Evolutionary conservation across 2,888 invertebrate genomes (phyloP), one percentile per base, ranked within the genome.

Genomic region (Eudasyphora cyanicolor): DNA sequence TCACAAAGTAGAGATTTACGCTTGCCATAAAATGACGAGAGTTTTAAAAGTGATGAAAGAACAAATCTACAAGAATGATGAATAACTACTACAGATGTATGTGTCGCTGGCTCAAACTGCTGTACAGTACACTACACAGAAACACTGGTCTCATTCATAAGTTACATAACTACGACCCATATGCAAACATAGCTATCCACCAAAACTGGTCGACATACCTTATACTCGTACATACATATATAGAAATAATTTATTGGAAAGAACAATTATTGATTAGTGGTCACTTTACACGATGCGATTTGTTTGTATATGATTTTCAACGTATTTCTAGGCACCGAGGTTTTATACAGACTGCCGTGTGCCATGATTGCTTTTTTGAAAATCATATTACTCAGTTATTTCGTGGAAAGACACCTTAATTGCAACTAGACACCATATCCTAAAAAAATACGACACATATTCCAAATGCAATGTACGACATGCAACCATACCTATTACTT

Each of bases 1-100:
- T 94, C 94, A 0, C 94, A 94, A 87, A 94, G 94, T 17, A 91
- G 93, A 75, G 94, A 94, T 82, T 92, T 94, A 87, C 90, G 94
- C 88, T 92, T 94, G 70, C 94, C 93, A 86, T 94, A 93, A 92
- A 85, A 71, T 60, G 35, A 0, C n/a, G 29, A 24, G n/a, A 27
- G 42, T 24, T n/a, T 21, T 21, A 32, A 7, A 17, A 45, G 27
- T 17, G 21, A 12, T 38, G 19, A 38, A 27, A 29, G 14, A 14
- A 29, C n/a, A 45, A 12, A 1, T n/a, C 45, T 45, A n/a, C 38
- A 14, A 12, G 2, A 38, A 38, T 32, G 32, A 32, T 32, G 32
- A n/a, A n/a, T n/a, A n/a, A n/a, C n/a, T n/a, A n/a, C n/a, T 4
- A 24, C 19, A 57, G 24, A 14, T 32, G 32, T 54, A 12, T 21